Conservation (phyloP, 2,797 vertebrate genomes). For the Sus cebifrons region DNA sequence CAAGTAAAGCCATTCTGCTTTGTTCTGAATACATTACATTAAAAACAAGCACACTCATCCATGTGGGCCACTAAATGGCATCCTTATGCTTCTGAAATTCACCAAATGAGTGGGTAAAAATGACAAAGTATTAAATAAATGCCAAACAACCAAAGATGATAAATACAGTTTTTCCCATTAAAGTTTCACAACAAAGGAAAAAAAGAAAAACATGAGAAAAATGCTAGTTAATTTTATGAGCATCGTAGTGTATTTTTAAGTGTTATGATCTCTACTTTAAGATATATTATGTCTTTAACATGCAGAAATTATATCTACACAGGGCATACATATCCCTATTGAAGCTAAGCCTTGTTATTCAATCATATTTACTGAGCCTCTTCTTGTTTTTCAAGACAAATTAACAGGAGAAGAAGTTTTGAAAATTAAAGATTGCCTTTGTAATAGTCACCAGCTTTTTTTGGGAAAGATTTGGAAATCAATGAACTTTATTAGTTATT, state of each 20-base stretch:
- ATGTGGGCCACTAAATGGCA: not conserved
- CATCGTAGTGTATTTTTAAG: conserved; percentile 1
- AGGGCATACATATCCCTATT: not conserved
- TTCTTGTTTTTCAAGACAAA: not conserved
- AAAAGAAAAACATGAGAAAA: not conserved
- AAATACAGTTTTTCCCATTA: not conserved
- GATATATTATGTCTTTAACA: not conserved
- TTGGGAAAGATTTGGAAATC: conserved; percentile 35
- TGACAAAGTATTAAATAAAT: not conserved
- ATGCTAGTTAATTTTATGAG: not conserved
- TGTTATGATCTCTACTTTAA: not conserved
- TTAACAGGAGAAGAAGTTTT: not conserved
- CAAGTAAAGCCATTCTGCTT: not conserved
- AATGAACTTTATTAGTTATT: conserved; percentile 1
- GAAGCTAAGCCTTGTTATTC: not conserved
- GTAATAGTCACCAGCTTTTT: not conserved
- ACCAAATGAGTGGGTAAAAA: not conserved
- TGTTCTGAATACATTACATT: not conserved
- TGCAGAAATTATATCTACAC: not conserved
- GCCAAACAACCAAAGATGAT: not conserved
- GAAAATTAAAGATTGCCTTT: conserved; percentile 18
- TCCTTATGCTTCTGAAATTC: not conserved
- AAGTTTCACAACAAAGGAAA: not conserved
- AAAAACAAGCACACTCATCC: not conserved
- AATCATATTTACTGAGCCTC: not conserved